Evolutionary conservation across 2,888 invertebrate species (phyloP).

Genomic region (Patella ulyssiponensis): DNA sequence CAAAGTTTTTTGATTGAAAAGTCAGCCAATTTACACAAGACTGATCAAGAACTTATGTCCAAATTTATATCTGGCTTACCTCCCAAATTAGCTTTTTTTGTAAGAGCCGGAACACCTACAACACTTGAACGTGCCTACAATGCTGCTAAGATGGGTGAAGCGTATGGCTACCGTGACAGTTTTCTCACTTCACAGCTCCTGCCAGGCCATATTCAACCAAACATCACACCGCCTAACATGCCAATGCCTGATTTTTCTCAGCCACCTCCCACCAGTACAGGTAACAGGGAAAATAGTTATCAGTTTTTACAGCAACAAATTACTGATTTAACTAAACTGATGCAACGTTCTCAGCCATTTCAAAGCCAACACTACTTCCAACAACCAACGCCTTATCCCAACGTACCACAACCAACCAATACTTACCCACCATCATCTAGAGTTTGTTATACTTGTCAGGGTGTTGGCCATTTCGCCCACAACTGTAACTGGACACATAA

Average conservation of each 20-base stretch:
- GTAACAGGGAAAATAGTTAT: too few relatives aligned
- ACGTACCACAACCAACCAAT: too few relatives aligned
- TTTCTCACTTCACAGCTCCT: too few relatives aligned
- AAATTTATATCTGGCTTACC: conserved; percentile 6
- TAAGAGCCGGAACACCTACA: background rate
- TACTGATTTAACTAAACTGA: too few relatives aligned
- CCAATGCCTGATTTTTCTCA: too few relatives aligned
- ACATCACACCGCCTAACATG: too few relatives aligned
- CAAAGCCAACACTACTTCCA: too few relatives aligned
- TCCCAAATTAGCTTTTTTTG: background rate
- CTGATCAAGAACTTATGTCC: background rate
- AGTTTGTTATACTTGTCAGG: background rate
- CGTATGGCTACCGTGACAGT: background rate
- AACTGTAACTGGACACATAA: background rate
- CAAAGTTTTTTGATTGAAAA: background rate
- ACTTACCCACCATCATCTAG: background rate
- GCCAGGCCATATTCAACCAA: too few relatives aligned
- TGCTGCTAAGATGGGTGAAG: background rate
- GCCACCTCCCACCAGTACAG: too few relatives aligned
- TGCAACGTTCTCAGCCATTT: too few relatives aligned
- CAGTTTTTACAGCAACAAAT: too few relatives aligned
- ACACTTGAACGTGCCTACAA: background rate
- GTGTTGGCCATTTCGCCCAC: background rate
- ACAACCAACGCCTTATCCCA: too few relatives aligned
- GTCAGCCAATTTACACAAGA: background rate